Conservation (phyloP, 2,888 invertebrate genomes). For the Lottia gigantea region DNA sequence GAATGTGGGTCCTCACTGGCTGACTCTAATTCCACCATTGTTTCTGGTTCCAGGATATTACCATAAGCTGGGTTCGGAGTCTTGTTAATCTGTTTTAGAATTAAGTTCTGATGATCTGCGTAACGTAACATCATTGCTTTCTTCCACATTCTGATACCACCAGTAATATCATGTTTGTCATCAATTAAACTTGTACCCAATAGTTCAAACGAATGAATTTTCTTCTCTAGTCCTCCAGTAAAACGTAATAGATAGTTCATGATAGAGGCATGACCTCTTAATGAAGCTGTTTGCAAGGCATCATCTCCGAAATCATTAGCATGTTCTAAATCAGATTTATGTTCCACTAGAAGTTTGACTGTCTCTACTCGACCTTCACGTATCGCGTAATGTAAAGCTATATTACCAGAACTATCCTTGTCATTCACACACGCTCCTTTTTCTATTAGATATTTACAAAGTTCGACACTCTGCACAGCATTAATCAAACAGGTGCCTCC, state of each 20-base stretch:
- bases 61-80: slow-evolving; percentile 35
- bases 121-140: slow-evolving; percentile 79
- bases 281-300: slow-evolving; percentile 86
- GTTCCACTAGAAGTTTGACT: slow-evolving; percentile 81
- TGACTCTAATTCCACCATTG: slow-evolving; percentile 41
- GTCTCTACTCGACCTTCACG: slow-evolving; percentile 79
- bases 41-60: slow-evolving; percentile 45
- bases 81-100: slow-evolving; percentile 32
- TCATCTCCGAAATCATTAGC: slow-evolving; percentile 87
- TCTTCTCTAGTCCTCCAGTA: slow-evolving; percentile 72
- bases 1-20: slow-evolving; percentile 43
- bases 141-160: slow-evolving; percentile 74
- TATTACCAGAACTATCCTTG: slow-evolving; percentile 88
- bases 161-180: slow-evolving; percentile 80
- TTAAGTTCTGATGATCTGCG: slow-evolving; percentile 27
- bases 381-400: slow-evolving; percentile 93
- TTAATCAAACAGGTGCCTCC: slow-evolving; percentile 95
- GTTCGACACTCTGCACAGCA: slow-evolving; percentile 85
- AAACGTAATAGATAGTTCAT: slow-evolving; percentile 74
- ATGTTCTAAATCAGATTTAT: slow-evolving; percentile 80
- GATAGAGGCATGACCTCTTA: slow-evolving; percentile 74
- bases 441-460: slow-evolving; percentile 82
- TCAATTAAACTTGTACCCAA: slow-evolving; percentile 89
- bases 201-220: slow-evolving; percentile 88
- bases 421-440: slow-evolving; percentile 88